Evolutionary conservation across 2,113 vertebrate species (phyloP), one percentile per base, ranked within the genome.

Genomic region (Tupaia tana): DNA sequence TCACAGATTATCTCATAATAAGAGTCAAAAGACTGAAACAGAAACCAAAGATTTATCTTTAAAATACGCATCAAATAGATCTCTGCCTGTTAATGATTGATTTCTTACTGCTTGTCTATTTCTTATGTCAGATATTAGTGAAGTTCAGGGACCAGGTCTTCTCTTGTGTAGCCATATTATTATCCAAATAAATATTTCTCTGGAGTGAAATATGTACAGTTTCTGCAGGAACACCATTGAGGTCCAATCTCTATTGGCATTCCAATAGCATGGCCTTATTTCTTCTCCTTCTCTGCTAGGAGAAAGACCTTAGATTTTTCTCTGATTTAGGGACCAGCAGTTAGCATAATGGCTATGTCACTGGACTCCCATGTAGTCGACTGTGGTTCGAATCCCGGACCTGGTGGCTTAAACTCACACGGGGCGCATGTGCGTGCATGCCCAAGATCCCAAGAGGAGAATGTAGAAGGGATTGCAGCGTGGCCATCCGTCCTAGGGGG

Each of bases 111-210:
- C 18, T 80, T 31, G 8, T 75, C 27, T 34, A 82, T 13, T 75
- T 94, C 34, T 73, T 58, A 59, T 75, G 66, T 25, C 11, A 85
- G 15, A 0, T 86, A 7, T 83, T 79, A 54, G 13, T 89, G 22
- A 64, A 56, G 22, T 88, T 27, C 52, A 61, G n/a, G 71, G 9
- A 64, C 52, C 43, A 59, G 56, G 10, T 81, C 31, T 86, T 63
- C 29, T 86, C 29, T 82, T 82, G 20, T 31, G 4, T 14, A 74
- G 13, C 7, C 18, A n/a, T 20, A 22, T 13, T 88, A 4, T 90
- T 87, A 84, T 86, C 29, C 81, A 91, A 74, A 63, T 70, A 64
- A 91, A 84, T 43, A 11, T 71, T 91, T 82, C n/a, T 78, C 29
- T 1, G 29, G 10, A 16, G 5, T 83, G 22, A 86, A 91, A 59